Evolutionary conservation across 2,888 invertebrate species (phyloP), one percentile per base, ranked within the genome.

Genomic region (Thereva unica): DNA sequence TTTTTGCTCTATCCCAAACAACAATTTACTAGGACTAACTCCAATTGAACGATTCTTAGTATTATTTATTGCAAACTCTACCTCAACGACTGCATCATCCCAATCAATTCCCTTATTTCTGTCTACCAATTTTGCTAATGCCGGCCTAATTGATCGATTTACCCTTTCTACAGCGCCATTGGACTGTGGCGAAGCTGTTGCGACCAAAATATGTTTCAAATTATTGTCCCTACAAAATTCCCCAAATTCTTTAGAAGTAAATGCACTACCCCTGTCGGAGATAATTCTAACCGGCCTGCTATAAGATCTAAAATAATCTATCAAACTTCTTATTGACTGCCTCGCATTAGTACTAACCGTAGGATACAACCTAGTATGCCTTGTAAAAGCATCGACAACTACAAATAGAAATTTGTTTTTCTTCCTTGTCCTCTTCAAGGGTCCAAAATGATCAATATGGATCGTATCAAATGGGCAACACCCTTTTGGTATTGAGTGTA

Each of bases 261-360:
- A 81, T 8, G 74, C 73, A 12, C 75, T 74, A n/a, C 80, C 79
- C 38, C 76, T 68, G 67, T 82, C 80, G 1, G 75, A 74, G 4
- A 80, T 74, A 4, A 80, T 70, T 4, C 74, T 66, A 5, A 75
- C 66, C 35, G 75, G 71, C 12, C 50, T 47, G 44, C 71, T 70
- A 42, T 71, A 73, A 6, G 34, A 7, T n/a, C 7, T 3, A 52
- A 72, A 72, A 69, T 71, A 71, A 2, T 44, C 68, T 55, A 73
- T 38, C 5, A 78, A 54, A 10, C 70, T 69, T 59, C 64, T 71
- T 37, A 78, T 71, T 0, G 73, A 74, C 5, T 71, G 71, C 55
- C 67, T 69, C 1, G 74, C 71, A 63, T 73, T 74, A 2, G 76
- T 77, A 55, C 70, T 73, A 52, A 68, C 71, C 4, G 76, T 75